Conservation (phyloP, 1,140 invertebrate species). For the Cydia pomonella region DNA sequence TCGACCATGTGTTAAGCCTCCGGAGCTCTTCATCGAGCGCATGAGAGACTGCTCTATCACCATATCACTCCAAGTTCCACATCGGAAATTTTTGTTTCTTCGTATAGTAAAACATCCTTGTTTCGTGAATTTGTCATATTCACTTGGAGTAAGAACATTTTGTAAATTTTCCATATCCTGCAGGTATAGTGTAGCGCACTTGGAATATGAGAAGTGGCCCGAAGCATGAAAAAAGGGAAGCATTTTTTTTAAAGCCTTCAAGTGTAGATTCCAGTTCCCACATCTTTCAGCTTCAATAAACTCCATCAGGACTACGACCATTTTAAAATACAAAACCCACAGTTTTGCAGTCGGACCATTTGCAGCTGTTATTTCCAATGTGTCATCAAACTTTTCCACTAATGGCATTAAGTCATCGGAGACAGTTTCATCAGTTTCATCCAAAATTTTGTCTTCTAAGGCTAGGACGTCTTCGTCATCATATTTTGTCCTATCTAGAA, state of each 20-base stretch:
- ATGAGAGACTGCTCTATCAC: constrained; percentile 68
- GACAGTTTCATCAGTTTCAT: constrained; percentile 53
- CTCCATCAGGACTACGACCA: constrained; percentile 56
- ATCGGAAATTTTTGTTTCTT: constrained; percentile 68
- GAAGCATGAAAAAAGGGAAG: constrained; percentile 72
- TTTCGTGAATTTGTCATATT: constrained; percentile 60
- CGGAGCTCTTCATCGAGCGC: constrained; percentile 68
- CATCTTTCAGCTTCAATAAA: constrained; percentile 63
- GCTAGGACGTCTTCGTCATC: constrained; percentile 52
- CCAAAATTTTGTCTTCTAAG: constrained; percentile 47
- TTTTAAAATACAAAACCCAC: constrained; percentile 66
- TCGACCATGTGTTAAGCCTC: constrained; percentile 59
- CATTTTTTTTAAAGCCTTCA: constrained; percentile 64
- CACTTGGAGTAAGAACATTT: constrained; percentile 51
- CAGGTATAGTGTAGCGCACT: constrained; percentile 67
- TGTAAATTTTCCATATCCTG: constrained; percentile 60
- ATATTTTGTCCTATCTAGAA: constrained; percentile 51
- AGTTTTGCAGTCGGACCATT: constrained; percentile 59
- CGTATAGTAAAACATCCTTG: constrained; percentile 61
- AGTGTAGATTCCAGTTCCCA: constrained; percentile 68
- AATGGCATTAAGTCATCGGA: constrained; percentile 55
- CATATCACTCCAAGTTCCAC: constrained; percentile 67
- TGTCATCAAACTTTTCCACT: constrained; percentile 47
- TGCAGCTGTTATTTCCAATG: constrained; percentile 49
- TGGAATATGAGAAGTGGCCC: constrained; percentile 49